Evolutionary conservation across 2,797 vertebrate species (phyloP).

Genomic region (Xyrichtys novacula): DNA sequence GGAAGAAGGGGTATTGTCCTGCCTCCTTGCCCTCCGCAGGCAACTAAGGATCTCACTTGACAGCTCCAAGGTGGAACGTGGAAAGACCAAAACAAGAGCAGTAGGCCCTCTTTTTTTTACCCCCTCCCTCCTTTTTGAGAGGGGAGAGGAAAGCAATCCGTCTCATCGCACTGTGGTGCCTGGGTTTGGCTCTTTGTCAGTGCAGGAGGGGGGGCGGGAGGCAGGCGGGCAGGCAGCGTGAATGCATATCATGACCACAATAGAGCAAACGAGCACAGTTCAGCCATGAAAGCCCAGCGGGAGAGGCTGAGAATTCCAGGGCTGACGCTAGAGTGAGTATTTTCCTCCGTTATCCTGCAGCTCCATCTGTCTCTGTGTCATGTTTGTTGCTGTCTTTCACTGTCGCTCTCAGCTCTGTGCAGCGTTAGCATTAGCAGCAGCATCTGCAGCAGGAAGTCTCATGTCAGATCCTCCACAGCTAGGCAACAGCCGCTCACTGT

Average conservation of each 20-base stretch:
- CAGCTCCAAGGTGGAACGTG: constrained; percentile 90
- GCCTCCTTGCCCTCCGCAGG: constrained; percentile 80
- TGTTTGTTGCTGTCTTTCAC: constrained; percentile 68
- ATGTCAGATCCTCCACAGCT: constrained; percentile 84
- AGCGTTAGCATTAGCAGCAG: constrained; percentile 84
- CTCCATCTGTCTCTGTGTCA: constrained; percentile 63
- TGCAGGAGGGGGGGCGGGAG: constrained; percentile 81
- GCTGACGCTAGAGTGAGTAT: constrained; percentile 99
- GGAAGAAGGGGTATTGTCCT: constrained; percentile 80
- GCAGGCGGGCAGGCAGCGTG: constrained; percentile 83
- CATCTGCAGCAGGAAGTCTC: constrained; percentile 81
- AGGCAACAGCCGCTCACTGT: constrained; percentile 71
- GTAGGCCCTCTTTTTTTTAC: constrained; percentile 29
- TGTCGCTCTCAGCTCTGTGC: constrained; percentile 66
- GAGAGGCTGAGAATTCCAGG: constrained; percentile 99
- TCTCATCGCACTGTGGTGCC: constrained; percentile 88
- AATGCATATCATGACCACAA: constrained; percentile 94
- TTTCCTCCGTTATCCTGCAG: constrained; percentile 76
- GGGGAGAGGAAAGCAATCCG: constrained; percentile 72
- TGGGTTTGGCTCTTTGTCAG: constrained; percentile 92
- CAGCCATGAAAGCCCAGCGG: constrained; percentile 99
- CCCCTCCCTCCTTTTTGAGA: constrained; percentile 46
- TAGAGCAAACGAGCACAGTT: constrained; percentile 89
- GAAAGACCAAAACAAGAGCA: constrained; percentile 87
- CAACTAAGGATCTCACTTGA: constrained; percentile 86